phyloP scores from a whole-genome alignment of 2,888 invertebrate genomes.

The Nomada flava region DNA sequence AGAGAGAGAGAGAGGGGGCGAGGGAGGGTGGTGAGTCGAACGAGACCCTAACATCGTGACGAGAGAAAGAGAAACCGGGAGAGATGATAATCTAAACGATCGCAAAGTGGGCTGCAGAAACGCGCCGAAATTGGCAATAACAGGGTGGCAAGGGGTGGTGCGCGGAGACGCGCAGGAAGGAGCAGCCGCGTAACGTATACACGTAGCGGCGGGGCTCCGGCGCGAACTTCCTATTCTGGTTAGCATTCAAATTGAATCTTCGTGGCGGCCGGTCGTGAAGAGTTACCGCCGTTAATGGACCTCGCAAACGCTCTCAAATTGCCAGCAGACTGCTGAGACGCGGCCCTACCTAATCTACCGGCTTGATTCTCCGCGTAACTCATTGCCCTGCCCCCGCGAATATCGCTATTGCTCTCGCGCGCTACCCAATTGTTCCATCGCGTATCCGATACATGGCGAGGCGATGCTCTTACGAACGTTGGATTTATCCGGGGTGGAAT shows the following conservation, averaged over 20 bases:
- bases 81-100: conserved; percentile 83
- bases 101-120: conserved; percentile 82
- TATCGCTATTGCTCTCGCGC: not conserved
- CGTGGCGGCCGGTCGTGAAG: conserved; percentile 80
- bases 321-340: conserved; percentile 76
- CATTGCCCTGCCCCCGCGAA: conserved; percentile 21
- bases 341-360: conserved; percentile 72
- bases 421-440: not conserved
- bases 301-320: conserved; percentile 80
- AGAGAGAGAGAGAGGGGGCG: conserved; percentile 19
- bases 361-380: conserved; percentile 66
- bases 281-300: conserved; percentile 82
- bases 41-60: conserved; percentile 39
- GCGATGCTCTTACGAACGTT: too few relatives aligned
- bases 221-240: conserved; percentile 82
- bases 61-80: conserved; percentile 74
- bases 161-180: conserved; percentile 29
- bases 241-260: conserved; percentile 84
- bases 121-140: conserved; percentile 82
- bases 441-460: not conserved
- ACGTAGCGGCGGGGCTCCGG: conserved; percentile 71
- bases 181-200: conserved; percentile 64
- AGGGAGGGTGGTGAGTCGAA: conserved; percentile 3
- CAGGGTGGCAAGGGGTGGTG: conserved; percentile 68
- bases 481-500: not conserved